These are phyloP conservation scores for Temnothorax longispinosus DNA, from an alignment of 1,140 invertebrate genomes.

Conservation along the genomic window DNA sequence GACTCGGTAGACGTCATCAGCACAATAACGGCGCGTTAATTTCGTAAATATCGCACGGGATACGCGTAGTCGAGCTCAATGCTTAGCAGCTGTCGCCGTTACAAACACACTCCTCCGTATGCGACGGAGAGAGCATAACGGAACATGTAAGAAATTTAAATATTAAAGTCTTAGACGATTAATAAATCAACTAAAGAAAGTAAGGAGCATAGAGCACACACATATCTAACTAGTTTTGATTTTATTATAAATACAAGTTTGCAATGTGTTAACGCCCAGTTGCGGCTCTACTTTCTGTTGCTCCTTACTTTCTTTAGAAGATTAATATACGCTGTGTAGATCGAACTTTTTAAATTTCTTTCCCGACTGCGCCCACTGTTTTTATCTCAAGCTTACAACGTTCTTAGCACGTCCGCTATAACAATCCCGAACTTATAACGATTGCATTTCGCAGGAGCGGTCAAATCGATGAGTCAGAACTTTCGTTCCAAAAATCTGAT, in stretches of 20 bases:
- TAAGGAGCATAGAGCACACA: too few relatives aligned
- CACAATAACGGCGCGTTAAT: neutral
- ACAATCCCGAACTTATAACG: neutral
- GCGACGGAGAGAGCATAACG: neutral
- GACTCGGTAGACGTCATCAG: conserved; percentile 18
- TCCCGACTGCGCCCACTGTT: neutral
- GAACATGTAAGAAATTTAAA: neutral
- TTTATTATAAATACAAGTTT: too few relatives aligned
- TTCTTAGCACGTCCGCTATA: neutral
- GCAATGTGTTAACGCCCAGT: too few relatives aligned
- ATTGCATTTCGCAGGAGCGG: neutral
- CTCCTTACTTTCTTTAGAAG: too few relatives aligned
- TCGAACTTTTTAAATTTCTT: conserved; percentile 8
- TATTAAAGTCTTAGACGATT: too few relatives aligned
- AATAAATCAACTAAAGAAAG: too few relatives aligned
- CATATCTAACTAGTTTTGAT: too few relatives aligned
- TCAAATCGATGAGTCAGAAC: neutral
- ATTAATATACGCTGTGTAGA: neutral
- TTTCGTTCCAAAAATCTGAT: neutral
- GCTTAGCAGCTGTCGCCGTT: neutral
- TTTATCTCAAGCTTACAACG: neutral
- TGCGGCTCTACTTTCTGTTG: too few relatives aligned
- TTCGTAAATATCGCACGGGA: neutral
- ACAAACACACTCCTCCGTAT: neutral
- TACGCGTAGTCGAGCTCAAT: neutral